Conservation (phyloP, 2,888 invertebrate genomes). For the Phasia obesa region DNA sequence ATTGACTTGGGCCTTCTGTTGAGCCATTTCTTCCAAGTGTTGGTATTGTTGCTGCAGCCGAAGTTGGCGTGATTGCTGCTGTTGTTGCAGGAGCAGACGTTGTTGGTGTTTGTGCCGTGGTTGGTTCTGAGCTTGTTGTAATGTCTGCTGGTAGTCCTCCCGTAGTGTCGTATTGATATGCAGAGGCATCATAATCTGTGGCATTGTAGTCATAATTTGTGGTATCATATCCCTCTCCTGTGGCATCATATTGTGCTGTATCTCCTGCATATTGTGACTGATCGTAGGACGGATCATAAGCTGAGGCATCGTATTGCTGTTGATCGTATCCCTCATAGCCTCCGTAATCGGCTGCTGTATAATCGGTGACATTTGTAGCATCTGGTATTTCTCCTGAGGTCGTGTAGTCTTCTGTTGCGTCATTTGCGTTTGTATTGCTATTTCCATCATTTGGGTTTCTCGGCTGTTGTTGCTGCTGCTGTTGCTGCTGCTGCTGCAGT, state of each 20-base stretch:
- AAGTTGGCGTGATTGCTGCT: conserved; percentile 65
- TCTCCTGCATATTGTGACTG: conserved; percentile 76
- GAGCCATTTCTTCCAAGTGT: conserved; percentile 71
- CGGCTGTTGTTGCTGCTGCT: conserved; percentile 73
- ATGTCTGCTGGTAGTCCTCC: conserved; percentile 55
- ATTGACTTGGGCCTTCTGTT: conserved; percentile 79
- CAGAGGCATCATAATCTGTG: conserved; percentile 75
- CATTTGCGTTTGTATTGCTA: conserved; percentile 65
- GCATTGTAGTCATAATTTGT: conserved; percentile 75
- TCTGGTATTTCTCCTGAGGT: conserved; percentile 44
- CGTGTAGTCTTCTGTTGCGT: conserved; percentile 64
- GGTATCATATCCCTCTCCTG: conserved; percentile 72
- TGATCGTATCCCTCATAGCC: conserved; percentile 79
- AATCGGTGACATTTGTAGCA: conserved; percentile 69
- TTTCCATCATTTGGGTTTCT: conserved; percentile 70
- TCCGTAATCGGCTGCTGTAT: conserved; percentile 78
- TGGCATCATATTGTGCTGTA: conserved; percentile 74
- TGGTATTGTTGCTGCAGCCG: conserved; percentile 69
- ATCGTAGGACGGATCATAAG: conserved; percentile 78
- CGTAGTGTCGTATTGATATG: conserved; percentile 78
- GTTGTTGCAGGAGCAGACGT: conserved; percentile 46
- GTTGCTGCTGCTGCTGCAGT: conserved; percentile 72
- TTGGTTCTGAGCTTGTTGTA: conserved; percentile 54
- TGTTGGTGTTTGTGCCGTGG: conserved; percentile 60
- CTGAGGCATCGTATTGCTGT: conserved; percentile 79